Percentiles rank a stretch among this genome's conserved stretches.
Conservation (phyloP, 2,888 invertebrate species). For the Rhagophthalmus giganteus region DNA sequence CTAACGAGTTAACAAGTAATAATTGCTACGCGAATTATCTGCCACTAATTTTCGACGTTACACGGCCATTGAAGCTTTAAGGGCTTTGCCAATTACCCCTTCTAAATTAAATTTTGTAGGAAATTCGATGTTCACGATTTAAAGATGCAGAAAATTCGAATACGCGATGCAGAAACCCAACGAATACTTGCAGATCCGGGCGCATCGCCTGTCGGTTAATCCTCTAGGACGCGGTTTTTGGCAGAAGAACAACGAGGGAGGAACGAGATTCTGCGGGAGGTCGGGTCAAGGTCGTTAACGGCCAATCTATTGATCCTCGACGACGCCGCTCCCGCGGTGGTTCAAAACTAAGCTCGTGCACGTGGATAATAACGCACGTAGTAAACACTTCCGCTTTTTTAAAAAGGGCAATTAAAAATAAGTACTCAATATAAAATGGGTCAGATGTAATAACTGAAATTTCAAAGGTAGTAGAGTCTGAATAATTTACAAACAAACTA, state of each 20-base stretch:
- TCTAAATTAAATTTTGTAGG: too few relatives aligned
- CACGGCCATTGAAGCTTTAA: too few relatives aligned
- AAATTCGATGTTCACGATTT: too few relatives aligned
- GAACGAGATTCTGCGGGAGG: constrained; percentile 47
- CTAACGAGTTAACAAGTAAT: background rate
- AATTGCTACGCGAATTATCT: background rate
- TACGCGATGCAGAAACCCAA: constrained; percentile 2
- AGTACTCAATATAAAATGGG: too few relatives aligned
- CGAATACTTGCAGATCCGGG: constrained; percentile 2
- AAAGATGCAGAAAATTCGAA: too few relatives aligned
- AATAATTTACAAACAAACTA: constrained; percentile 13
- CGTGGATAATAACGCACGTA: constrained; percentile 33
- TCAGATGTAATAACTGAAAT: too few relatives aligned
- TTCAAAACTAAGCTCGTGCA: constrained; percentile 35
- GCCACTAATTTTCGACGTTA: too few relatives aligned
- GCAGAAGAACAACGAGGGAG: constrained; percentile 18
- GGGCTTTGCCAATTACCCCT: too few relatives aligned
- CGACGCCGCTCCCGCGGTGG: constrained; percentile 38
- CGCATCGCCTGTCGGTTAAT: constrained; percentile 8
- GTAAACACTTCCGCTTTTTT: constrained; percentile 35
- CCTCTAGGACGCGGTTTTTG: constrained; percentile 13
- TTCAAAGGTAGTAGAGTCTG: constrained; percentile 14
- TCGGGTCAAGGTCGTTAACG: constrained; percentile 52
- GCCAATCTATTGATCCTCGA: constrained; percentile 52
- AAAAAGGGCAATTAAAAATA: too few relatives aligned